A percentile compares a stretch with the other conserved stretches of the same genome.
These are phyloP conservation scores for Dicentrarchus labrax DNA, from an alignment of 2,113 vertebrate species.

Conservation along the genomic window DNA sequence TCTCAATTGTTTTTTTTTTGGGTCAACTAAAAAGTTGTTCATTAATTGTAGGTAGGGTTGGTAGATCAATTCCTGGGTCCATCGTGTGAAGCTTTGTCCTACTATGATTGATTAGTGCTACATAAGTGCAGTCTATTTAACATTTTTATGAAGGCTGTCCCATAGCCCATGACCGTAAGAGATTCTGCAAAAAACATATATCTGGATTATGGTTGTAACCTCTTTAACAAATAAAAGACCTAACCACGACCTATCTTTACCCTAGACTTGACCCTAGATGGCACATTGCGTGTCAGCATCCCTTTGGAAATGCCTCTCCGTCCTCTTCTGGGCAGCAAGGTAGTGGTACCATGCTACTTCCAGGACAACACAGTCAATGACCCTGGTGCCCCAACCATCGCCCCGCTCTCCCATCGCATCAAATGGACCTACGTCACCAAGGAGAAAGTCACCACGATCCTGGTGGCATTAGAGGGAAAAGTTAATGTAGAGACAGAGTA, in stretches of 20 bases:
- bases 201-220: not conserved
- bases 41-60: not conserved
- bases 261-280: conserved; percentile 71
- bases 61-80: not conserved
- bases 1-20: no score
- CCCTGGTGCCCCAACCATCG: conserved; percentile 83
- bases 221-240: not conserved
- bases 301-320: conserved; percentile 87
- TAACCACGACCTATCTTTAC: conserved; percentile 4
- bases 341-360: conserved; percentile 96
- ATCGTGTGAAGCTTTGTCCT: no score
- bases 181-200: no score
- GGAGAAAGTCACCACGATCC: conserved; percentile 86
- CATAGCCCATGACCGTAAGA: not conserved
- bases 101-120: no score
- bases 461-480: conserved; percentile 90
- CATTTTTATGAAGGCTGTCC: no score
- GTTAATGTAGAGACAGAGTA: conserved; percentile 88
- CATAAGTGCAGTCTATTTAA: no score
- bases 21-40: no score
- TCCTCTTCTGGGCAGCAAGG: conserved; percentile 88
- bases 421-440: conserved; percentile 93
- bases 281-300: conserved; percentile 92
- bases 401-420: conserved; percentile 90
- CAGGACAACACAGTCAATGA: conserved; percentile 89